These are phyloP conservation scores for Drosophila merina DNA, from an alignment of 2,888 invertebrate genomes.

Conservation along the genomic window DNA sequence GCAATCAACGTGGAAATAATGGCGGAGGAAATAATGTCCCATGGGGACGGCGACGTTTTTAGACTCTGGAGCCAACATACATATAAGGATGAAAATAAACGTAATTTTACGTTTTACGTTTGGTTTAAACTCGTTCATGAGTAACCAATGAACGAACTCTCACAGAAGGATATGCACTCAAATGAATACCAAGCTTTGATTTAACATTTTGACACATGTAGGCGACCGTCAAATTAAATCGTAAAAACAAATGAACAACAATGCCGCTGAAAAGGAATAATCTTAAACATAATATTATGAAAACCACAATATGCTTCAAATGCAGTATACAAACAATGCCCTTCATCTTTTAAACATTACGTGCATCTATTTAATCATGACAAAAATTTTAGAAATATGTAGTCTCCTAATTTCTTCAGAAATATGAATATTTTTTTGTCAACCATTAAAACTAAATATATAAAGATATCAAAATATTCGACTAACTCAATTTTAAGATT, in stretches of 20 bases:
- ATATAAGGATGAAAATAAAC: conserved; percentile 22
- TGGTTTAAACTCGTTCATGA: conserved; percentile 31
- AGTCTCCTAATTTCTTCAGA: conserved; percentile 22
- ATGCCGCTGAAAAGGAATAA: conserved; percentile 2
- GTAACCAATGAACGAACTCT: conserved; percentile 13
- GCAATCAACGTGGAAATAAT: conserved; percentile 81
- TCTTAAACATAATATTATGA: conserved; percentile 1
- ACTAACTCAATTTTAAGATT: conserved; percentile 20
- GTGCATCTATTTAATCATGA: conserved; percentile 37
- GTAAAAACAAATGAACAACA: neutral
- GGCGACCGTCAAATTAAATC: conserved; percentile 7
- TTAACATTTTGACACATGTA: conserved; percentile 11
- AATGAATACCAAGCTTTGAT: conserved; percentile 21
- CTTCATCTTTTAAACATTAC: conserved; percentile 12
- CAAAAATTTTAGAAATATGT: conserved; percentile 37
- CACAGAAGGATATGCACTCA: conserved; percentile 12
- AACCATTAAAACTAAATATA: conserved; percentile 35
- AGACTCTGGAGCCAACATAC: conserved; percentile 54
- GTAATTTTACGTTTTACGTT: conserved; percentile 14
- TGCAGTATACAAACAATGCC: conserved; percentile 6
- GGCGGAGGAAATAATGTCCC: conserved; percentile 82
- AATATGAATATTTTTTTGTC: conserved; percentile 25
- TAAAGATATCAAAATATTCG: conserved; percentile 11
- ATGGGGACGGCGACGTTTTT: conserved; percentile 84
- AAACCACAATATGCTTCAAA: neutral